Conservation (phyloP, 2,113 vertebrate genomes). For the Rhea americana region DNA sequence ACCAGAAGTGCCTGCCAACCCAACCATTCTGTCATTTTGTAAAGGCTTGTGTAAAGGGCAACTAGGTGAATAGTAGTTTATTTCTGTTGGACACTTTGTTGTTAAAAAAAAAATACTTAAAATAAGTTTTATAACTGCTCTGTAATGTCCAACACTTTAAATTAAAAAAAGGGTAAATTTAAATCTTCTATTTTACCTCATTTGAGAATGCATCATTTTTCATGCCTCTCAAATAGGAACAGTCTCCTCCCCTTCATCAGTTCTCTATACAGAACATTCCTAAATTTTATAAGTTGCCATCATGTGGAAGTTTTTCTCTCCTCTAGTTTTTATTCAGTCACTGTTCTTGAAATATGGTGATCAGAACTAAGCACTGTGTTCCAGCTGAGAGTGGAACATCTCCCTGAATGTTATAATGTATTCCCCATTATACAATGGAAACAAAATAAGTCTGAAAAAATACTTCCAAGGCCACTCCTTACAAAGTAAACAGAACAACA, state of each 20-base stretch:
- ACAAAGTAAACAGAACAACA: not conserved
- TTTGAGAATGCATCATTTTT: not conserved
- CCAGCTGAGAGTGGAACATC: not conserved
- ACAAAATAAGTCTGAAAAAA: not conserved
- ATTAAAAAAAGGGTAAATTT: not conserved
- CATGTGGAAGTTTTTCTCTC: not conserved
- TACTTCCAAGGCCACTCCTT: not conserved
- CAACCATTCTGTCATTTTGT: too few species aligned
- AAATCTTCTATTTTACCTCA: not conserved
- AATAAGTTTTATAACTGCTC: not conserved
- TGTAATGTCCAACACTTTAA: not conserved
- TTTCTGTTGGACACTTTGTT: not conserved
- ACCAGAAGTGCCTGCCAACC: too few species aligned
- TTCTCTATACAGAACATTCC: not conserved
- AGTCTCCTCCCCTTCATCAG: not conserved
- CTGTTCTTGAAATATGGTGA: not conserved
- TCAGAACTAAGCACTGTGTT: not conserved
- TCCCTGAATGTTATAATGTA: not conserved
- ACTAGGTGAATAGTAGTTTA: accelerated
- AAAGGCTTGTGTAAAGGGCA: not conserved
- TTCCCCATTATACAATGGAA: not conserved
- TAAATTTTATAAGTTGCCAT: not conserved
- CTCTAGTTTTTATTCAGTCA: not conserved
- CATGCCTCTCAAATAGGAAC: not conserved
- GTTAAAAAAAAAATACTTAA: not conserved